Percentiles rank a stretch among this genome's conserved stretches.
Conservation (phyloP, 1,140 invertebrate species). For the Cydia pomonella region DNA sequence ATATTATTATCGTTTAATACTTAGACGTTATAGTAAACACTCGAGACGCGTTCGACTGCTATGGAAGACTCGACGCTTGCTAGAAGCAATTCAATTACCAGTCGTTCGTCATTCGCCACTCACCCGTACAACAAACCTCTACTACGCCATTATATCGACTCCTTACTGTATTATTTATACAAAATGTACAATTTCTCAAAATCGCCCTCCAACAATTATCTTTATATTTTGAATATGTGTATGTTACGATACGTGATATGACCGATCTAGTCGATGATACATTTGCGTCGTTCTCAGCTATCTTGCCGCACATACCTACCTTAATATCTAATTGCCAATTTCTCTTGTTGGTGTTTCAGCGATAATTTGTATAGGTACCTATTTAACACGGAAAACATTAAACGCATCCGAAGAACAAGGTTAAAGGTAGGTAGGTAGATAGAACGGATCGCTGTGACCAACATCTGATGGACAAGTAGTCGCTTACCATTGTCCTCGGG, state of each 20-base stretch:
- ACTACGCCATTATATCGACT: constrained; percentile 65
- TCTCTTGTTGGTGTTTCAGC: neutral
- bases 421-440: neutral
- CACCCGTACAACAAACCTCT: constrained; percentile 53
- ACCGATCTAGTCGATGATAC: constrained; percentile 42
- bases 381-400: neutral
- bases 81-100: constrained; percentile 74
- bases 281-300: constrained; percentile 46
- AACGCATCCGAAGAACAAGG: neutral
- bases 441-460: constrained; percentile 11
- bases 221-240: constrained; percentile 54
- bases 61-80: constrained; percentile 79
- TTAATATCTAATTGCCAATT: constrained; percentile 37
- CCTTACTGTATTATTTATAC: constrained; percentile 76
- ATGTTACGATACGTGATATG: constrained; percentile 46
- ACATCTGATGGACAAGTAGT: neutral
- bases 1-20: constrained; percentile 79
- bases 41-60: constrained; percentile 72
- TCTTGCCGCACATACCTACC: constrained; percentile 38
- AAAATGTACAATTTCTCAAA: constrained; percentile 78
- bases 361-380: neutral
- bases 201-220: constrained; percentile 61
- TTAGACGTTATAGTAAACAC: constrained; percentile 73
- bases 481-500: constrained; percentile 20
- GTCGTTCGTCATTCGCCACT: constrained; percentile 68